Evolutionary conservation across 2,888 invertebrate genomes (phyloP), one percentile per base, ranked within the genome.

Genomic region (Acleris cristana): DNA sequence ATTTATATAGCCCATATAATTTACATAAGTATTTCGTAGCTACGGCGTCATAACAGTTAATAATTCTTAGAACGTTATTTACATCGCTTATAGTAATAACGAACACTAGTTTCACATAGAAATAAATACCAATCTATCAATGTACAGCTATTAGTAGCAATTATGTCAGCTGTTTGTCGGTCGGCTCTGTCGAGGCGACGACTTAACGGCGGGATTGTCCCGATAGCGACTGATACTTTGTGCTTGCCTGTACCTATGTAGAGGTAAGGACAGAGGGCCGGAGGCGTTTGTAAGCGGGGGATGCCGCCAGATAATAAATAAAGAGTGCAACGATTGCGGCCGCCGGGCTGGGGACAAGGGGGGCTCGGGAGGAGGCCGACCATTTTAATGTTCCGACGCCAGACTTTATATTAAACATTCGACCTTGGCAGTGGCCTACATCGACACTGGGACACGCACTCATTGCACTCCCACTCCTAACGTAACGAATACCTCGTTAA

Each of bases 401-500:
- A 91, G 92, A 91, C 92, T 92, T 92, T 92, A 92, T 92, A 92
- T 92, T 92, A 92, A 92, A 92, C 92, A 92, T 92, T 92, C 92
- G 90, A 89, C 92, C 92, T 92, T 92, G 92, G 81, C 92, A 92
- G 81, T 92, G 92, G 90, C 92, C 92, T 90, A 92, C 91, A 92
- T 92, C 85, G 90, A 87, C 89, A 88, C 83, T 85, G 88, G 87
- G 86, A 89, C 90, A 90, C 90, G 88, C 90, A 90, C 89, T 83
- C 90, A 40, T 40, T 40, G 14, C 40, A 90, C 89, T 83, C 84
- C 85, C 87, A 86, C 83, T 82, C 81, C 79, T 79, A 84, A 85
- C 83, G 84, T 88, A 89, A 89, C 86, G 86, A 87, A 89, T 88
- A 89, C 88, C 90, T 91, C 90, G 88, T 87, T 89, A 87, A 82